phyloP scores from a whole-genome alignment of 2,113 vertebrate species.

The Pyrgilauda ruficollis region DNA sequence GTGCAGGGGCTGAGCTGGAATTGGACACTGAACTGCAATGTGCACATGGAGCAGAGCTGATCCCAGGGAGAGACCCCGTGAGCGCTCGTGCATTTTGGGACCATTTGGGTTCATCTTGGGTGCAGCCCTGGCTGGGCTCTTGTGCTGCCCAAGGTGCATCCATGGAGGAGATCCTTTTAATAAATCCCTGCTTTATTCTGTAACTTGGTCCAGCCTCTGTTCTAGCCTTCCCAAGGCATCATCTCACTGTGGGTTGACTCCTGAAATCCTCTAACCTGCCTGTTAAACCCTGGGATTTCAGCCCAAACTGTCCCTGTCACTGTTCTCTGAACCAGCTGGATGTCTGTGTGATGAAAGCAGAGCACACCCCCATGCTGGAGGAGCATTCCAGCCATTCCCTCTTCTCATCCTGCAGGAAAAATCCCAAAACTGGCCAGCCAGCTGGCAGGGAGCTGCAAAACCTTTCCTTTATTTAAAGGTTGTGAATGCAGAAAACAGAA shows the following conservation, averaged over 20 bases:
- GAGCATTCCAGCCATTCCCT: not conserved
- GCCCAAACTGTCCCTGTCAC: not conserved
- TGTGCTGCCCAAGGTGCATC: not conserved
- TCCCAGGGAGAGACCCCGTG: too few species aligned
- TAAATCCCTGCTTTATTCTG: not conserved
- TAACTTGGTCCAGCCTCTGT: accelerated
- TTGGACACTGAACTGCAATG: too few species aligned
- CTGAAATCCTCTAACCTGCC: not conserved
- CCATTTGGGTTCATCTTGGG: not conserved
- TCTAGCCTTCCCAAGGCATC: not conserved
- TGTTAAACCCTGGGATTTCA: accelerated
- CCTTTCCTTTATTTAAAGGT: not conserved
- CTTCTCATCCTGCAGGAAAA: not conserved
- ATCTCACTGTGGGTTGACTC: accelerated
- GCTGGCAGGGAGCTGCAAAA: not conserved
- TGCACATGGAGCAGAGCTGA: too few species aligned
- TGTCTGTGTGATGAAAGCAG: not conserved
- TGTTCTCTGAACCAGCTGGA: not conserved
- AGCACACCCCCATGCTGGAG: not conserved
- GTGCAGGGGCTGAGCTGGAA: too few species aligned
- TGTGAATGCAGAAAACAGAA: not conserved
- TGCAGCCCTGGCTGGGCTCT: not conserved
- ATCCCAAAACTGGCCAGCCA: not conserved
- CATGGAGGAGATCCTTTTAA: not conserved
- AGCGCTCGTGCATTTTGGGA: not conserved